Evolutionary conservation across 2,113 vertebrate species (phyloP), one percentile per base, ranked within the genome.

Genomic region (Hemiprocne comata): DNA sequence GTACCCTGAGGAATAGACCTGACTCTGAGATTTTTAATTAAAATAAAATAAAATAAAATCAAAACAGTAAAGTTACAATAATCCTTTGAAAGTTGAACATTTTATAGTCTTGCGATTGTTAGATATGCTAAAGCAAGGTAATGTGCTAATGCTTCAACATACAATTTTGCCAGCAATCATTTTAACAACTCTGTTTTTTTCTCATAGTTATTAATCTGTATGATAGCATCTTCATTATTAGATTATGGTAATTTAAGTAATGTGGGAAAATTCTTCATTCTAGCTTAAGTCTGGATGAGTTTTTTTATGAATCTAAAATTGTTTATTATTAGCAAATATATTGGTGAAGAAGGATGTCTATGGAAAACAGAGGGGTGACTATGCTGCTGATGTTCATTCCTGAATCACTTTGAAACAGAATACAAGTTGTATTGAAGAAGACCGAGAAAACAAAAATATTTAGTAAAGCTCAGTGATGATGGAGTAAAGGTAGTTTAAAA

Each of bases 141-240:
- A 93, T 79, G 17, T 92, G 44, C 57, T 72, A 33, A 55, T 95
- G n/a, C 83, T 93, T 94, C 83, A 77, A 24, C 65, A 46, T 70
- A 76, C 53, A 94, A 64, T 93, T 97, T 97, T 96, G 40, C 51
- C 36, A 94, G 53, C 67, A 91, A 93, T 90, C 40, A 81, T 94
- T 96, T 94, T 82, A 95, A 66, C 94, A 93, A 64, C 80, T 77
- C 75, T 91, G 86, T 83, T 85, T 58, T 95, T 97, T 96, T 94
- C 73, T 95, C 89, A 85, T 55, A 53, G 73, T 87, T 89, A 50
- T 24, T 98, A 96, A 94, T 95, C 84, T 93, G 50, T 86, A 31
- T 65, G 60, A 97, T 94, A 97, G 85, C 83, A 95, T 96, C 58
- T 87, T 97, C 79, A 90, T 95, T 95, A 92, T 90, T 95, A 91